A percentile compares a stretch with the other conserved stretches of the same genome.
Conservation (phyloP, 2,113 vertebrate genomes). For the Forbesichthys papilliferus region DNA sequence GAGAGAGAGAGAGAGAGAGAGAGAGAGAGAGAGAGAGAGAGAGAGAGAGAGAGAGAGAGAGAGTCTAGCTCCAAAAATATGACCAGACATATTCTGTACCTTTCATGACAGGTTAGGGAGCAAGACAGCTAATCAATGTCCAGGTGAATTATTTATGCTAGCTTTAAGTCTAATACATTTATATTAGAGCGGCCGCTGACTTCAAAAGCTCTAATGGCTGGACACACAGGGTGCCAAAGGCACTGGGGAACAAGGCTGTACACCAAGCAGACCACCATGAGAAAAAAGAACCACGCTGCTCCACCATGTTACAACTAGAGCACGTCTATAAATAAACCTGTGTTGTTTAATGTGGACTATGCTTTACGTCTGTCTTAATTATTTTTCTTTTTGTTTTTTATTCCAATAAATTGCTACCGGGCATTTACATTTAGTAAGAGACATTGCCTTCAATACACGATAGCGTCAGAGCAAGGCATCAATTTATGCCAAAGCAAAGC, state of each 20-base stretch:
- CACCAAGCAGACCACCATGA: constrained; percentile 45
- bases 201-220: constrained; percentile 73
- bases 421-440: neutral
- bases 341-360: neutral
- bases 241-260: constrained; percentile 52
- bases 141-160: constrained; percentile 81
- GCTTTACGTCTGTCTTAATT: neutral
- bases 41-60: neutral
- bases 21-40: no score
- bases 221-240: constrained; percentile 68
- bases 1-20: neutral
- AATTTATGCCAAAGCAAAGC: constrained; percentile 13
- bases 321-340: constrained; percentile 23
- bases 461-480: neutral
- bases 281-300: neutral
- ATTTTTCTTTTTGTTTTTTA: neutral
- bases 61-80: constrained; percentile 45
- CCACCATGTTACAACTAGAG: constrained; percentile 17
- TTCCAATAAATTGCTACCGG: neutral
- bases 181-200: constrained; percentile 77
- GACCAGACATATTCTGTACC: constrained; percentile 56
- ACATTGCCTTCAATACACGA: neutral
- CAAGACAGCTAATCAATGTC: constrained; percentile 80
- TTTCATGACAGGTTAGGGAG: constrained; percentile 69
- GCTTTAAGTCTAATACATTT: constrained; percentile 80